Conservation (phyloP, 2,797 vertebrate genomes). For the Lithobates pipiens region DNA sequence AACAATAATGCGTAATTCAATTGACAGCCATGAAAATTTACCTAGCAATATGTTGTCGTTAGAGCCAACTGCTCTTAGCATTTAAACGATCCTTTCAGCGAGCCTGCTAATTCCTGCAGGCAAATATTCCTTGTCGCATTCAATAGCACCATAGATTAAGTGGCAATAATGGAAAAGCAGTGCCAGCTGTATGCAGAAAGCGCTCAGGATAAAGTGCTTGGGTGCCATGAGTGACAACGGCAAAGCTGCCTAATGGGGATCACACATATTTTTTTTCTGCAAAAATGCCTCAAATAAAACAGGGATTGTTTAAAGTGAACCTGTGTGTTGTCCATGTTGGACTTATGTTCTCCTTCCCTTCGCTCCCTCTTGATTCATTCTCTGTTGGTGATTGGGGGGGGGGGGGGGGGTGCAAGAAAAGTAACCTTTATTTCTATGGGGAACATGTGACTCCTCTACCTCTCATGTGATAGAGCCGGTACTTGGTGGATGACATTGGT, state of each 20-base stretch:
- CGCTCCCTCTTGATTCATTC: too few relatives aligned
- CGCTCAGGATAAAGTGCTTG: constrained; percentile 2
- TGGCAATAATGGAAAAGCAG: constrained; percentile 58
- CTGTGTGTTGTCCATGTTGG: background rate
- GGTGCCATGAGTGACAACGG: background rate
- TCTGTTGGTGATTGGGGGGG: too few relatives aligned
- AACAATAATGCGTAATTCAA: constrained; percentile 49
- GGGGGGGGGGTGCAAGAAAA: too few relatives aligned
- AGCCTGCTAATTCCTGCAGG: constrained; percentile 35
- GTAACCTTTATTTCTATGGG: too few relatives aligned
- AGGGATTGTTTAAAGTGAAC: background rate
- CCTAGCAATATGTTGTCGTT: constrained; percentile 47
- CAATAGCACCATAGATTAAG: constrained; percentile 59
- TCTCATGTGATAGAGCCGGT: too few relatives aligned
- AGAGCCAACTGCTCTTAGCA: constrained; percentile 47
- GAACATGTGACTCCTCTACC: too few relatives aligned
- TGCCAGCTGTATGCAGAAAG: constrained; percentile 50
- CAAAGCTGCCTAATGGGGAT: background rate
- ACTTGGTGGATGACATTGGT: too few relatives aligned
- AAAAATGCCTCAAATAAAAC: background rate
- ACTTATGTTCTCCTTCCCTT: too few relatives aligned
- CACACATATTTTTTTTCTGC: constrained; percentile 26
- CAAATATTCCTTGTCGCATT: constrained; percentile 40
- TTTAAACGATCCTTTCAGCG: constrained; percentile 24
- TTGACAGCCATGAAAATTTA: constrained; percentile 28